A percentile compares a stretch with the other conserved stretches of the same genome.
These are phyloP conservation scores for Vanacampus margaritifer DNA, from an alignment of 2,113 vertebrate species.

Conservation along the genomic window DNA sequence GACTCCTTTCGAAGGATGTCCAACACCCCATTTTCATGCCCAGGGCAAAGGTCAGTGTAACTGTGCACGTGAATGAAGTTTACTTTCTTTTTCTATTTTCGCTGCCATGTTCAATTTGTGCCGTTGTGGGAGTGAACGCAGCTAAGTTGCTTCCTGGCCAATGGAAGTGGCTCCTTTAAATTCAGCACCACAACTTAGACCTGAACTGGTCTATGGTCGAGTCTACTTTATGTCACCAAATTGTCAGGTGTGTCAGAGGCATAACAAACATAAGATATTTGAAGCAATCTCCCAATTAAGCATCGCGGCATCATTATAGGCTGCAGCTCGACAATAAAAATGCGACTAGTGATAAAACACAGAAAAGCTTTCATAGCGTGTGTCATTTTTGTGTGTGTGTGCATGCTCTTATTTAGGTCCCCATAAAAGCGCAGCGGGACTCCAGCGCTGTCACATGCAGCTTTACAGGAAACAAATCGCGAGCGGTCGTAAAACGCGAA, in stretches of 20 bases:
- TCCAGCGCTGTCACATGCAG: neutral
- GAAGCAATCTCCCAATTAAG: neutral
- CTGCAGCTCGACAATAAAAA: neutral
- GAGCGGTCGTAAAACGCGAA: neutral
- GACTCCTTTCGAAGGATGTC: neutral
- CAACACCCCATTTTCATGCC: neutral
- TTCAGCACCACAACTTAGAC: too few relatives aligned
- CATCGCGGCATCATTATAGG: neutral
- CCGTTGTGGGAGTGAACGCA: too few relatives aligned
- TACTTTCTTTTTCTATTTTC: too few relatives aligned
- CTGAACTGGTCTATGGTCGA: too few relatives aligned
- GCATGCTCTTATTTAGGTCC: neutral
- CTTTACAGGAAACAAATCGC: neutral
- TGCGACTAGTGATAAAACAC: neutral
- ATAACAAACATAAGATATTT: neutral
- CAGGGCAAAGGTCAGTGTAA: too few relatives aligned
- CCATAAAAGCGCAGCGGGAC: neutral
- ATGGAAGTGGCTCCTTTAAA: too few relatives aligned
- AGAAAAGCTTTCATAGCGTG: neutral
- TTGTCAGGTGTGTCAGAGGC: too few relatives aligned
- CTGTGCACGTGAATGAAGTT: too few relatives aligned
- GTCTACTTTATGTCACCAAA: too few relatives aligned
- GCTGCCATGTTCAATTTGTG: too few relatives aligned
- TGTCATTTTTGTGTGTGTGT: neutral
- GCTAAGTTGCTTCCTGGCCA: too few relatives aligned